Percentiles rank a stretch among this genome's conserved stretches.
Conservation (phyloP, 2,888 invertebrate species). For the Metopia argyrocephala region DNA sequence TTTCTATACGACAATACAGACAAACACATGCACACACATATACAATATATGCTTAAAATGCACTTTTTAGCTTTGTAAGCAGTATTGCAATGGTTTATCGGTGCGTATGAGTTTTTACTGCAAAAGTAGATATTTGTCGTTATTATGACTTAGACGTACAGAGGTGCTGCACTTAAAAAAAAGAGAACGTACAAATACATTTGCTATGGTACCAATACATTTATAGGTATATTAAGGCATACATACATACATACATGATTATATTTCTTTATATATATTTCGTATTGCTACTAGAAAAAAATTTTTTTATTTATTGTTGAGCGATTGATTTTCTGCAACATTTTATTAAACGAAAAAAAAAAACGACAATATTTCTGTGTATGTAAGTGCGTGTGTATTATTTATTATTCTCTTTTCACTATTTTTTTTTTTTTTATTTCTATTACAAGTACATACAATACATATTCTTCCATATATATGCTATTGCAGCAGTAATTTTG, state of each 20-base stretch:
- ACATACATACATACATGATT: not conserved
- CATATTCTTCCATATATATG: slow-evolving; percentile 45
- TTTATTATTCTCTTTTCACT: not conserved
- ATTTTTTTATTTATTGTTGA: slow-evolving; percentile 54
- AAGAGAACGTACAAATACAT: not conserved
- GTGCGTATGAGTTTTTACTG: slow-evolving; percentile 55
- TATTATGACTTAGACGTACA: slow-evolving; percentile 38
- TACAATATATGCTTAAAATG: not conserved
- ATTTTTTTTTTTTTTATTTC: not conserved
- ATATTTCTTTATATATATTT: not conserved
- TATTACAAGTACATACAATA: not conserved
- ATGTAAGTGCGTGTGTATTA: slow-evolving; percentile 19
- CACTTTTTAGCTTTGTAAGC: slow-evolving; percentile 51
- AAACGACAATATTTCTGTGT: not conserved
- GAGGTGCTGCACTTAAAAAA: not conserved
- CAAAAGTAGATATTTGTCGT: slow-evolving; percentile 37
- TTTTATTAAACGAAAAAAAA: slow-evolving; percentile 19
- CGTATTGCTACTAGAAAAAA: too few species aligned
- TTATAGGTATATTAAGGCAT: not conserved
- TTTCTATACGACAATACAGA: slow-evolving; percentile 6
- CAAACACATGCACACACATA: not conserved
- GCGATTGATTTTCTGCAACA: slow-evolving; percentile 55
- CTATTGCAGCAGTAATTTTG: slow-evolving; percentile 49
- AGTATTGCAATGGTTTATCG: slow-evolving; percentile 38
- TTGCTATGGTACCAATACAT: not conserved